phyloP scores from a whole-genome alignment of 2,888 invertebrate species.

The Spisula solida region DNA sequence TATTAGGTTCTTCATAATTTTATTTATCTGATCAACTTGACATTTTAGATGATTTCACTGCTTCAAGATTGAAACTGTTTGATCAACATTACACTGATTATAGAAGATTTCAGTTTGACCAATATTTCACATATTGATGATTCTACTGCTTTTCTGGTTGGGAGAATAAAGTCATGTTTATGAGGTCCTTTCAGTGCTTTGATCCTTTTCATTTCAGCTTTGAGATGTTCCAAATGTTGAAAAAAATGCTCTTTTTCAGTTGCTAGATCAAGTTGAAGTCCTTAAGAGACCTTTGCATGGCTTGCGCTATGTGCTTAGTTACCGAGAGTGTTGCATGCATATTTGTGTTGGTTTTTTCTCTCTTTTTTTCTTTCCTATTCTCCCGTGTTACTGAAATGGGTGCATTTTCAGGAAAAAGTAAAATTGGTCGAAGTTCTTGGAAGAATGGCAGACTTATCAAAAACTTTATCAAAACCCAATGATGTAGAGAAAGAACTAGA shows the following conservation, averaged over 20 bases:
- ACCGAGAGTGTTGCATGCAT: neutral
- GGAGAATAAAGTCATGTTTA: neutral
- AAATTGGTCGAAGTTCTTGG: conserved; percentile 75
- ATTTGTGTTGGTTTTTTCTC: conserved; percentile 13
- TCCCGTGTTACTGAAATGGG: conserved; percentile 29
- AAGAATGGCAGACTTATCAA: conserved; percentile 74
- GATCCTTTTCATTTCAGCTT: neutral
- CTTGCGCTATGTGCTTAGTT: conserved; percentile 20
- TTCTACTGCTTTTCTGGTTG: too few relatives aligned
- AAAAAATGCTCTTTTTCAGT: neutral
- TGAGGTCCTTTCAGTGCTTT: neutral
- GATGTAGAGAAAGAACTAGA: conserved; percentile 39
- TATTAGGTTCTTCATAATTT: too few relatives aligned
- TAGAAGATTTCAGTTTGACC: neutral
- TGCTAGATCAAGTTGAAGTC: neutral
- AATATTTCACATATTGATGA: neutral
- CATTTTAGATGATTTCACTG: too few relatives aligned
- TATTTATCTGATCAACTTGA: too few relatives aligned
- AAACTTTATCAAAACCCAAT: conserved; percentile 60
- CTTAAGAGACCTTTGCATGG: conserved; percentile 33
- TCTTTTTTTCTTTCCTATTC: neutral
- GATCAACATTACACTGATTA: neutral
- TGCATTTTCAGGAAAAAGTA: conserved; percentile 81
- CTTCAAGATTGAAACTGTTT: too few relatives aligned
- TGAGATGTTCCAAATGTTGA: neutral